A percentile compares a stretch with the other conserved stretches of the same genome.
Evolutionary conservation across 1,140 invertebrate species (phyloP).

Genomic region (Euwallacea fornicatus): DNA sequence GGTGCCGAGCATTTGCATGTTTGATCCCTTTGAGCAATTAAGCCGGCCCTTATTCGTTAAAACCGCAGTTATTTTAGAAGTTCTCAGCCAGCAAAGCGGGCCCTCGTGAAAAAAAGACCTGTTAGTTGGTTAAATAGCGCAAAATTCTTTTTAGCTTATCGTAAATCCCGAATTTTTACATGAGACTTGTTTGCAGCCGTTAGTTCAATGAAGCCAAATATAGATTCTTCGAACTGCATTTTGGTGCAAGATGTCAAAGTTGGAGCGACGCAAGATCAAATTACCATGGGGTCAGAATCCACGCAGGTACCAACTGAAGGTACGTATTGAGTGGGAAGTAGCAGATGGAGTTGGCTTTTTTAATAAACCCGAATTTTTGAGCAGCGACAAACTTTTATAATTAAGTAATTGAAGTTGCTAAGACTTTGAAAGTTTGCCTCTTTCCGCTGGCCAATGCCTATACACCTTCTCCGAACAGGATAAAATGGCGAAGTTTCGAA

Average conservation of each 20-base stretch:
- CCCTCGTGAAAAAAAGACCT: too few species aligned
- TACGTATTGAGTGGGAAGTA: constrained; percentile 46
- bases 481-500: constrained; percentile 35
- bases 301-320: constrained; percentile 75
- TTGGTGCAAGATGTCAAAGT: constrained; percentile 87
- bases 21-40: too few species aligned
- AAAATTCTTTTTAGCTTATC: not conserved
- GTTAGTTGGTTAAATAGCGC: not conserved
- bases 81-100: too few species aligned
- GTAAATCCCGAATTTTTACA: not conserved
- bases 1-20: too few species aligned
- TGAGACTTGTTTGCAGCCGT: constrained; percentile 67
- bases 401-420: constrained; percentile 27
- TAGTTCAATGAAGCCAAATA: constrained; percentile 80
- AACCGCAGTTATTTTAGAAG: too few species aligned
- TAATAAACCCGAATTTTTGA: not conserved
- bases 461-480: constrained; percentile 30
- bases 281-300: constrained; percentile 70
- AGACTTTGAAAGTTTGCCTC: constrained; percentile 30
- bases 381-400: constrained; percentile 25
- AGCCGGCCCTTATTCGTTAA: too few species aligned
- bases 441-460: constrained; percentile 35
- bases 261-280: constrained; percentile 75
- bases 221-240: constrained; percentile 84
- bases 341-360: not conserved